Evolutionary conservation across 2,113 vertebrate species (phyloP), one percentile per base, ranked within the genome.

Genomic region (Apodemus sylvaticus): DNA sequence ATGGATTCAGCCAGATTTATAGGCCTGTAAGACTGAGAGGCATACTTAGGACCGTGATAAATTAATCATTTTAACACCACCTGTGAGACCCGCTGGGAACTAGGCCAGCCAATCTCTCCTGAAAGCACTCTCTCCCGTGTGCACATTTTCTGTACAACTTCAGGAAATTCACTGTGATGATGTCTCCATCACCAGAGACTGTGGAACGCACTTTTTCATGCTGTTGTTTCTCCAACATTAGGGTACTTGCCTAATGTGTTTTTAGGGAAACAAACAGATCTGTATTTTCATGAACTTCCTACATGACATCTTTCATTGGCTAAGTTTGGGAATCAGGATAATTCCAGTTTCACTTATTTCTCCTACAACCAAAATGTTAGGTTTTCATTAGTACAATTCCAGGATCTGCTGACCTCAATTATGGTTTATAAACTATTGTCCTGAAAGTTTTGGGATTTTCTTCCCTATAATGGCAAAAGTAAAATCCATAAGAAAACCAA

Each of bases 21-120:
- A 81, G 74, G 62, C 26, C 74, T 71, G 19, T 45, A 26, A 77
- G 85, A 20, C 85, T 70, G n/a, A 58, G 48, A 68, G 51, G n/a
- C 51, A 29, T 60, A 45, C 20, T 39, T 70, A n/a, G 39, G 76
- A 81, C 51, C 2, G 3, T 81, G n/a, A 66, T 60, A 88, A 81
- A 81, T 94, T 70, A 89, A 71, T 81, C 29, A 70, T 31, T 31
- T 45, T 60, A 70, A 81, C 34, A 36, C 39, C 92, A 79, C 74
- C 74, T 93, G 48, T 93, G 60, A 76, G 62, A 48, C 24, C 86
- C 36, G n/a, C 51, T 58, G 76, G 74, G 76, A 29, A 36, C 19
- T 31, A 70, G 86, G 82, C 91, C 60, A 93, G 83, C 48, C 62
- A 71, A 34, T 39, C 73, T 79, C 85, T 89, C 86, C 58, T 81